Evolutionary conservation across 2,113 vertebrate species (phyloP), one percentile per base, ranked within the genome.

Genomic region (Strix aluco): DNA sequence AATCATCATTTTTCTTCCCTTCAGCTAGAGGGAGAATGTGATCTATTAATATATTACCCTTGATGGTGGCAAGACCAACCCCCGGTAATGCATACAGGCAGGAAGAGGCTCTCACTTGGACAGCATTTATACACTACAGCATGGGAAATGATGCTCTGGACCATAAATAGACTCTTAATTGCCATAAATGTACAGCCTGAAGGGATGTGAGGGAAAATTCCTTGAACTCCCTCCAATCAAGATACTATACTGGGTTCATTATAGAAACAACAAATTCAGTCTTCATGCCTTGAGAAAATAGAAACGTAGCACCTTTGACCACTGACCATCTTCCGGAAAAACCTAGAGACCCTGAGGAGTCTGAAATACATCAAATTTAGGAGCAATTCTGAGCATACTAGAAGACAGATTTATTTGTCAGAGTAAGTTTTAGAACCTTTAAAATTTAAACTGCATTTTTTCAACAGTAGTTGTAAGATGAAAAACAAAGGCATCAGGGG

Each of bases 141-240:
- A 0, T 73, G 85, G 54, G 49, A 77, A 94, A 94, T 69, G 38
- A 42, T 91, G 44, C 58, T 85, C 49, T 79, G 44, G 15, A 84
- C 69, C 66, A 93, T 54, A 95, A 95, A 92, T 52, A 91, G 44
- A 65, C 27, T 81, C 69, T 54, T 94, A 95, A 89, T 87, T 96
- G 61, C 30, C 25, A 7, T 69, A 90, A 82, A 62, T 62, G 46
- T 34, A 81, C 38, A 66, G 71, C 44, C 84, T 84, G 44, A 81
- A 75, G 30, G 29, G 32, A 30, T 52, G 22, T 36, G 27, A 94
- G 13, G 9, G 62, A 80, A 91, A 80, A 72, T 61, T 89, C 87
- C 78, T 93, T 89, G 44, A 96, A 93, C 40, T 87, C 9, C 3
- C 8, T 91, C 81, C 58, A 85, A 55, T 29, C 34, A 38, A 82